Conservation (phyloP, 2,888 invertebrate species). For the Papilio demoleus region DNA sequence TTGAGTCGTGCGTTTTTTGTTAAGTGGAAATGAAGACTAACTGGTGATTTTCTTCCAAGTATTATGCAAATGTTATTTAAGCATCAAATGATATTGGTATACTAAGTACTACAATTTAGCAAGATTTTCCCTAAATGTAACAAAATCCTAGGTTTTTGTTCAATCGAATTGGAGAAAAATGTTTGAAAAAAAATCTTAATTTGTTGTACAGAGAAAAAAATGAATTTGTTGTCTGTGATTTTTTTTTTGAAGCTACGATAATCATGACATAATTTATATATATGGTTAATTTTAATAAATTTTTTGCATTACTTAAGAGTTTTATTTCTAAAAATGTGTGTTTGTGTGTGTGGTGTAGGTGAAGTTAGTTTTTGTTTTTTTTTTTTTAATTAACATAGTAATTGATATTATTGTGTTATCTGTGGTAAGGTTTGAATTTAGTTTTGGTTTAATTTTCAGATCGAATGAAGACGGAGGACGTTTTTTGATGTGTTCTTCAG, state of each 20-base stretch:
- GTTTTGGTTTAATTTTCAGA: conserved; percentile 42
- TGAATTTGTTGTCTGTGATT: conserved; percentile 39
- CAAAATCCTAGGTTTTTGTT: no score
- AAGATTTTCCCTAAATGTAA: no score
- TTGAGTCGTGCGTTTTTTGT: no score
- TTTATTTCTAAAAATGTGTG: conserved; percentile 26
- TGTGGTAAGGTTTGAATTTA: conserved; percentile 7
- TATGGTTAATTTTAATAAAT: conserved; percentile 58
- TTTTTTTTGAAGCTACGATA: conserved; percentile 38
- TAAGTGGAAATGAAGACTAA: background rate
- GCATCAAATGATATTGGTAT: no score
- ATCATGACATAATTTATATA: conserved; percentile 64
- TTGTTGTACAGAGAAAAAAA: conserved; percentile 30
- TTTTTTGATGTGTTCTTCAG: conserved; percentile 43
- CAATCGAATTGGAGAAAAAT: background rate
- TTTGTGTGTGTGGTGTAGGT: conserved; percentile 23
- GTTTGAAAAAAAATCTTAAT: conserved; percentile 6
- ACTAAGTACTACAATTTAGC: no score
- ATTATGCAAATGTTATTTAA: background rate
- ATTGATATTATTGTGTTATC: no score
- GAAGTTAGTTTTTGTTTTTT: conserved; percentile 7
- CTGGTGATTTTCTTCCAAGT: background rate
- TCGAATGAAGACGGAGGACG: conserved; percentile 43
- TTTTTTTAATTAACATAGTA: conserved; percentile 20
- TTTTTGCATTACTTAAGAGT: conserved; percentile 42